Conservation (phyloP, 2,797 vertebrate species). For the Streptopelia turtur region DNA sequence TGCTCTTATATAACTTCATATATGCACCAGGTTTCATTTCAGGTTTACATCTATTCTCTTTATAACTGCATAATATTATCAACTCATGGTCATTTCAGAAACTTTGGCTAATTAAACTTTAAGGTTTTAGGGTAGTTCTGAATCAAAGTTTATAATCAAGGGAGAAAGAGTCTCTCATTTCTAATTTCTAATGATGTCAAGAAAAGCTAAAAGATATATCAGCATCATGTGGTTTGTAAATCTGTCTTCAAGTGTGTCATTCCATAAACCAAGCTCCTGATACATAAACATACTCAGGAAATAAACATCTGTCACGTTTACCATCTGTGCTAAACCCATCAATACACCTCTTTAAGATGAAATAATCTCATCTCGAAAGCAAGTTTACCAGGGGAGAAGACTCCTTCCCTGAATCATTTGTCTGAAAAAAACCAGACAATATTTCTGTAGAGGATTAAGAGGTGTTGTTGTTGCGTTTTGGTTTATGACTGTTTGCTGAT, state of each 20-base stretch:
- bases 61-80: too few species aligned
- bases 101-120: background rate
- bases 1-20: background rate
- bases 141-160: background rate
- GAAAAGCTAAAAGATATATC: background rate
- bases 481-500: too few species aligned
- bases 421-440: background rate
- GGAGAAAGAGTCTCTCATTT: background rate
- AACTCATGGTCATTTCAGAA: too few species aligned
- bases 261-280: background rate
- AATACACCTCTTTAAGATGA: background rate
- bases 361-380: background rate
- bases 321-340: background rate
- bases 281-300: background rate
- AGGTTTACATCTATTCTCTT: too few species aligned
- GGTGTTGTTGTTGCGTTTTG: fast-evolving
- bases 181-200: background rate
- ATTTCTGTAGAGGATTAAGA: background rate
- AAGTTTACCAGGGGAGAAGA: background rate
- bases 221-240: background rate
- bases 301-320: background rate
- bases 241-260: background rate
- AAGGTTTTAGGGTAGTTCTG: background rate
- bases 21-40: background rate
- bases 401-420: background rate